phyloP scores from a whole-genome alignment of 1,140 invertebrate genomes.

The Drosophila ananassae region DNA sequence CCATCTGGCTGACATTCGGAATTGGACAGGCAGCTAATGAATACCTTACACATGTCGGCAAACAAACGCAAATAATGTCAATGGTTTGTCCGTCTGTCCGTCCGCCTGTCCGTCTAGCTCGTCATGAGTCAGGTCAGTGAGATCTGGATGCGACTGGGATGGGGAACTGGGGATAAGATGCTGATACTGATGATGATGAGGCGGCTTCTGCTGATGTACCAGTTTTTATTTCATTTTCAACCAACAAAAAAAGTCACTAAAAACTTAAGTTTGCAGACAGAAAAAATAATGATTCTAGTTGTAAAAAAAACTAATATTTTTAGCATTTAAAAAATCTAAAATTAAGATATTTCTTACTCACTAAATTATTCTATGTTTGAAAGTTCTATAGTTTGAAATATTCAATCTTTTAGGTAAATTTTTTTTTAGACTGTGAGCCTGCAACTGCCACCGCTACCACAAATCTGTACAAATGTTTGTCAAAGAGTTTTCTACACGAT shows the following conservation, averaged over 20 bases:
- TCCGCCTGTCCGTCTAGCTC: slow-evolving; percentile 15
- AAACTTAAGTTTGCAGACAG: not conserved
- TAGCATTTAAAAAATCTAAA: too few relatives aligned
- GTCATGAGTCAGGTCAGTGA: slow-evolving; percentile 55
- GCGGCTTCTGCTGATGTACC: slow-evolving; percentile 48
- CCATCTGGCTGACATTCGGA: slow-evolving; percentile 68
- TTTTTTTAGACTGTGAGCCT: not conserved
- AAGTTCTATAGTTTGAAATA: too few relatives aligned
- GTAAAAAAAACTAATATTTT: not conserved
- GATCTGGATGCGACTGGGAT: slow-evolving; percentile 24
- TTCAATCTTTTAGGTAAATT: too few relatives aligned
- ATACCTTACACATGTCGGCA: slow-evolving; percentile 81
- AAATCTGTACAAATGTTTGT: slow-evolving; percentile 71
- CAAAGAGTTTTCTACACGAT: slow-evolving; percentile 80
- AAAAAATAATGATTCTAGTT: not conserved
- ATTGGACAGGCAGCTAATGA: slow-evolving; percentile 75
- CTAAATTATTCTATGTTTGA: too few relatives aligned
- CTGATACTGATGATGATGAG: slow-evolving; percentile 42
- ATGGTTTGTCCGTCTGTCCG: slow-evolving; percentile 42
- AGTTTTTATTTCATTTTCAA: slow-evolving; percentile 42
- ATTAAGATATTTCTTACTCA: too few relatives aligned
- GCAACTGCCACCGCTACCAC: slow-evolving; percentile 17
- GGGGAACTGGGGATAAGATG: slow-evolving; percentile 7
- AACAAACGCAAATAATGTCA: slow-evolving; percentile 81
- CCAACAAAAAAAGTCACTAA: slow-evolving; percentile 16